Evolutionary conservation across 1,140 invertebrate genomes (phyloP).

Genomic region (Arion vulgaris): DNA sequence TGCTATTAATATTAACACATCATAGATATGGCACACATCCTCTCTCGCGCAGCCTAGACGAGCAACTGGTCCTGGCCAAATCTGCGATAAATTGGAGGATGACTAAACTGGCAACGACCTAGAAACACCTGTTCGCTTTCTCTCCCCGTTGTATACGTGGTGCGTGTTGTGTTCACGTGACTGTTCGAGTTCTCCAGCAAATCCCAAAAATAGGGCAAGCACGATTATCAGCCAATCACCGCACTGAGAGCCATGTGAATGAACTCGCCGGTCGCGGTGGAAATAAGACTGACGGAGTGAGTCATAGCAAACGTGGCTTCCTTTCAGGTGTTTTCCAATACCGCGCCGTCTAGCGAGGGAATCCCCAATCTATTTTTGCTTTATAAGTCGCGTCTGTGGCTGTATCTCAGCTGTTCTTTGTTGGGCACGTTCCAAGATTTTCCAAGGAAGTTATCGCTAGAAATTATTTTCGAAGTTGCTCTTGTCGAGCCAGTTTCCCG

Average conservation of each 20-base stretch:
- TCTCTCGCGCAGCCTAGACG: neutral
- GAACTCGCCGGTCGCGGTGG: neutral
- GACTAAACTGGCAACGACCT: constrained; percentile 24
- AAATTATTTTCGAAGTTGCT: neutral
- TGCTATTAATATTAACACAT: no score
- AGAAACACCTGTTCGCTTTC: constrained; percentile 39
- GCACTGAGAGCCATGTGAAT: constrained; percentile 11
- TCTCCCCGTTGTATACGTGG: neutral
- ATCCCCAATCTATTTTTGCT: neutral
- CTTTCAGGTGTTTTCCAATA: neutral
- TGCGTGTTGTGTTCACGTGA: neutral
- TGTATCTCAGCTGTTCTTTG: neutral
- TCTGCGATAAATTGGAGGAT: constrained; percentile 8
- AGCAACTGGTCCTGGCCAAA: constrained; percentile 8
- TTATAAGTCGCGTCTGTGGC: neutral
- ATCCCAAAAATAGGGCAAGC: neutral
- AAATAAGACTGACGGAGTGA: neutral
- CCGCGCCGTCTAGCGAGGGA: neutral
- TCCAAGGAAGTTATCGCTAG: neutral
- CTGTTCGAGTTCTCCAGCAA: neutral
- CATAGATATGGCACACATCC: neutral
- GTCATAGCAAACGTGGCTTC: neutral
- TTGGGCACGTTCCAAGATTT: neutral
- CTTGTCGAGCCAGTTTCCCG: neutral
- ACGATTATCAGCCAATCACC: neutral